phyloP scores from a whole-genome alignment of 2,797 vertebrate species.

The Girardinus metallicus region DNA sequence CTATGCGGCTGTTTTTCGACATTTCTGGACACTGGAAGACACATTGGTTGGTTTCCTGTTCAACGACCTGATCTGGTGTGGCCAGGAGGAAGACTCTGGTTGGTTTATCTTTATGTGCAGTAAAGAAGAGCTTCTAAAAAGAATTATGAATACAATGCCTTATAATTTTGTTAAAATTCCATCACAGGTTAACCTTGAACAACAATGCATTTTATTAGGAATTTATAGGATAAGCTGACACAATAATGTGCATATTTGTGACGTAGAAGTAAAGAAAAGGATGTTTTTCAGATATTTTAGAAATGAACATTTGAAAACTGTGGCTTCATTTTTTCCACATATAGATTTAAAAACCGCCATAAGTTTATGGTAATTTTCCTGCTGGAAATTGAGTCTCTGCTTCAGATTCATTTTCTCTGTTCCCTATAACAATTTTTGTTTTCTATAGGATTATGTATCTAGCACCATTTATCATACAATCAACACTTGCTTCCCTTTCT shows the following conservation, averaged over 20 bases:
- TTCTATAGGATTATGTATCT: background rate
- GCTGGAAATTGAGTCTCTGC: background rate
- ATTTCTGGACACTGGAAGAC: slow-evolving; percentile 83
- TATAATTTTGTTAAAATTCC: too few relatives aligned
- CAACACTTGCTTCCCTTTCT: background rate
- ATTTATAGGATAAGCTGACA: background rate
- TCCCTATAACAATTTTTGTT: background rate
- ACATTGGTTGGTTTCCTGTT: slow-evolving; percentile 84
- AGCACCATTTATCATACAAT: background rate
- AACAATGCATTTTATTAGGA: background rate
- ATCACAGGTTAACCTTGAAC: background rate
- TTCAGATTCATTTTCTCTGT: background rate
- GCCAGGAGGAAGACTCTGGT: slow-evolving; percentile 71
- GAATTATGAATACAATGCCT: too few relatives aligned
- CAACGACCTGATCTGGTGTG: slow-evolving; percentile 84
- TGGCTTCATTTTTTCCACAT: background rate
- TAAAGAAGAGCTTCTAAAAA: background rate
- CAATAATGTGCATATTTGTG: background rate
- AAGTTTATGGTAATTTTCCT: background rate
- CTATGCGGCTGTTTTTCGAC: slow-evolving; percentile 63
- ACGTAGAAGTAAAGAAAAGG: background rate
- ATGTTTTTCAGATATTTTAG: background rate
- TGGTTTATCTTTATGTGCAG: background rate
- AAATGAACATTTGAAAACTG: background rate
- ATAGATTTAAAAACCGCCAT: background rate